Conservation (phyloP, 2,888 invertebrate species). For the Aelia acuminata region DNA sequence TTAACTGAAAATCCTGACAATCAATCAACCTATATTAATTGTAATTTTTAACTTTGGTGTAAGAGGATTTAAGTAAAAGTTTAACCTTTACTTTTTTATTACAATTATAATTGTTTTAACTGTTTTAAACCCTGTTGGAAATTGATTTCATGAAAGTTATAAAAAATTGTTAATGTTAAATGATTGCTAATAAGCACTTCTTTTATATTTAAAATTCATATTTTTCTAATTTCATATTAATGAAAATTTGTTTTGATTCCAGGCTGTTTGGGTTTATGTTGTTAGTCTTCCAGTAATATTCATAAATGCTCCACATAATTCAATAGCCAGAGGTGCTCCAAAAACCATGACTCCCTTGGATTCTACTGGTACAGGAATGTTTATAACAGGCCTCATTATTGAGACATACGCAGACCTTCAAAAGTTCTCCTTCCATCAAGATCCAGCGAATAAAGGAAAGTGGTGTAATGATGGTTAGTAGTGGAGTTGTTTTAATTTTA, state of each 20-base stretch:
- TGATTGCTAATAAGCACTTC: too few species aligned
- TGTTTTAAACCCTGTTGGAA: too few species aligned
- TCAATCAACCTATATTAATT: too few species aligned
- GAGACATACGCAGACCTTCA: conserved; percentile 94
- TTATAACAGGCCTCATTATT: conserved; percentile 85
- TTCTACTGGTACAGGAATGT: conserved; percentile 87
- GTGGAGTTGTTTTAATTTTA: not conserved
- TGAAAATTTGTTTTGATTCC: conserved; percentile 64
- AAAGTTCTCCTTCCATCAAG: conserved; percentile 91
- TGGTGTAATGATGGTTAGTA: conserved; percentile 90
- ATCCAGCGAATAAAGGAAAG: conserved; percentile 89
- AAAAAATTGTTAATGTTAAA: too few species aligned
- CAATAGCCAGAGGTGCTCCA: conserved; percentile 76
- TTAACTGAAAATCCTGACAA: too few species aligned
- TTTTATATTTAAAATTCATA: too few species aligned
- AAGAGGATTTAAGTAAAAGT: too few species aligned
- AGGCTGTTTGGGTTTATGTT: conserved; percentile 92
- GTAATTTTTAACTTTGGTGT: too few species aligned
- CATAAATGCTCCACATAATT: conserved; percentile 87
- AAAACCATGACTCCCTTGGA: conserved; percentile 91
- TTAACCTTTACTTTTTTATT: too few species aligned
- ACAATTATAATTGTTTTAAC: too few species aligned
- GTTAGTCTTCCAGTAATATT: conserved; percentile 94
- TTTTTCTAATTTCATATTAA: too few species aligned
- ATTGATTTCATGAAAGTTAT: too few species aligned